Evolutionary conservation across 2,888 invertebrate species (phyloP).

Genomic region (Drosophila mercatorum): DNA sequence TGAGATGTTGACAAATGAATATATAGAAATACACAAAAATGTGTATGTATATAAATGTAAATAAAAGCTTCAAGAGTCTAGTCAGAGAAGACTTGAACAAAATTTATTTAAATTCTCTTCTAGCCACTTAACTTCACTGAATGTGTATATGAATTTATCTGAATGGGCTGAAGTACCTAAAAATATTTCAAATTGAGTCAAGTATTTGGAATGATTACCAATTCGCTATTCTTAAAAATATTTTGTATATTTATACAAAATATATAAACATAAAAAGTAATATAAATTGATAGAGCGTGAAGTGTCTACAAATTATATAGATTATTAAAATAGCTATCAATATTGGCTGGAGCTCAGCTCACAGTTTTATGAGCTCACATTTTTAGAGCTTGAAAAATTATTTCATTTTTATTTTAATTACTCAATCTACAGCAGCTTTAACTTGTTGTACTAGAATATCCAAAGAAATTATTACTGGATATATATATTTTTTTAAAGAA

Average conservation of each 20-base stretch:
- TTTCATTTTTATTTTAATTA: not conserved
- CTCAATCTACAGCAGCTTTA: not conserved
- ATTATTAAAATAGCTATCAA: not conserved
- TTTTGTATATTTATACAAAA: not conserved
- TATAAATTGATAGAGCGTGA: not conserved
- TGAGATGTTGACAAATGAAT: not conserved
- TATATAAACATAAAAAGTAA: not conserved
- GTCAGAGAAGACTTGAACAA: not conserved
- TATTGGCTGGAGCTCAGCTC: not conserved
- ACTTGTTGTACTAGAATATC: not conserved
- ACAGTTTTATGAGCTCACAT: not conserved
- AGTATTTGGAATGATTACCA: too few species aligned
- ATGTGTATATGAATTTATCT: not conserved
- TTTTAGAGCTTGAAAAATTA: too few species aligned
- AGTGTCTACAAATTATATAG: constrained; percentile 4
- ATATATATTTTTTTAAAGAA: not conserved
- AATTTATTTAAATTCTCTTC: not conserved
- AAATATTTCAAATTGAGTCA: too few species aligned
- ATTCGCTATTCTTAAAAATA: too few species aligned
- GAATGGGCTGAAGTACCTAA: not conserved
- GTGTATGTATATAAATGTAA: not conserved
- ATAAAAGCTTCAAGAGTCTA: not conserved
- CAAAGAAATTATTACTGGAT: too few species aligned
- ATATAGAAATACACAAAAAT: too few species aligned
- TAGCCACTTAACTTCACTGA: not conserved